Base-by-base conservation (phyloP, 2,888 invertebrate genomes). In the Autographa gamma region DNA sequence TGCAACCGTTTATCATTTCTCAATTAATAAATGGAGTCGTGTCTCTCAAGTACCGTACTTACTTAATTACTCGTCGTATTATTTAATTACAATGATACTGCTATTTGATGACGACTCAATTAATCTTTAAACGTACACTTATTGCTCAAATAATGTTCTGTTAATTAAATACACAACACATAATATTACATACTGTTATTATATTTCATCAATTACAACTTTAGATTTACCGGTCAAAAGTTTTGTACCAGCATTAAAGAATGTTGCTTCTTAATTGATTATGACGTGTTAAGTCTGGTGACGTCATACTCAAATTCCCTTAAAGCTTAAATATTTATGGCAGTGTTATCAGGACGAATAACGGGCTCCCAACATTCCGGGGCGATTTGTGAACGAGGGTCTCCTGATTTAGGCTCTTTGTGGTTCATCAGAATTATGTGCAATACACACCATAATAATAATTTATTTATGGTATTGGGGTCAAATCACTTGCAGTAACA, bases 321-420 rank as follows among this genome's bases (percentile, higher is more conserved):
- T 25, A 64, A 70, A 60, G 60, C 59, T 19, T 19, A 19, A 54
- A 14, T 61, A 66, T 71, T 79, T 71, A 69, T 63, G 67, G 77
- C 79, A 63, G 69, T 69, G 25, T 79, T 84, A 84, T 82, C 82
- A 71, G 80, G 63, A 74, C 74, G 43, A 69, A 73, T 82, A 79
- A 84, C 82, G 84, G 82, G 8, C 32, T 68, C 54, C 68, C 62
- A 52, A 31, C 76, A 80, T 82, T 82, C 76, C 76, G 1, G 73
- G 68, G 41, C 63, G 63, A 71, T 58, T 52, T 59, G 65, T 54
- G 63, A 7, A 64, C 81, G 65, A 34, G 59, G 60, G 62, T 63
- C 67, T 52, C 66, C 52, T 56, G 60, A 63, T 58, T 48, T 62
- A 54, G 41, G 9, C 32, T n/a, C 43, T 64, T 19, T 64, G 25